Conservation (phyloP, 2,888 invertebrate species). For the Nymphalis c-album region DNA sequence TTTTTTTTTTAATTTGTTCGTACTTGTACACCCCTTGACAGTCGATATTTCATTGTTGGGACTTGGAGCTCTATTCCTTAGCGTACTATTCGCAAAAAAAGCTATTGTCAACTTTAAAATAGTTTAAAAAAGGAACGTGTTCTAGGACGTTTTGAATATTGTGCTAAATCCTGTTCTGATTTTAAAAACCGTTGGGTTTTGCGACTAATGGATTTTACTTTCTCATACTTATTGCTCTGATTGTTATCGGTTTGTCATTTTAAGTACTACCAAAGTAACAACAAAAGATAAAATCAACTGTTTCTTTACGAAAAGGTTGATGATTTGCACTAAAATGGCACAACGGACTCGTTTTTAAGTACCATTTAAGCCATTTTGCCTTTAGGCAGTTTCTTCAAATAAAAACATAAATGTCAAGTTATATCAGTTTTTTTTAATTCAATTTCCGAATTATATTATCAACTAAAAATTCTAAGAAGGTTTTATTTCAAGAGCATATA, state of each 20-base stretch:
- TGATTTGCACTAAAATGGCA: background rate
- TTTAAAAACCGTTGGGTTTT: slow-evolving; percentile 24
- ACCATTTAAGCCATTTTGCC: no score
- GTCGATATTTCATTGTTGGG: slow-evolving; percentile 52
- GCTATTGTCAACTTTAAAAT: slow-evolving; percentile 53
- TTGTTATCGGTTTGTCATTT: slow-evolving; percentile 10
- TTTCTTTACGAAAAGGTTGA: background rate
- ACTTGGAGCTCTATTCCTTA: slow-evolving; percentile 57
- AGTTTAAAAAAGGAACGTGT: slow-evolving; percentile 50
- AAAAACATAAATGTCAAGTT: no score
- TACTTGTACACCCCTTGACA: slow-evolving; percentile 46
- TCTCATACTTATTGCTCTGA: slow-evolving; percentile 6
- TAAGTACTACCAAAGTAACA: slow-evolving; percentile 3
- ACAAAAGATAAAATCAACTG: slow-evolving; percentile 4
- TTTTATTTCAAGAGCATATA: no score
- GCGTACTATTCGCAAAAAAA: slow-evolving; percentile 58
- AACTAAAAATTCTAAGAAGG: background rate
- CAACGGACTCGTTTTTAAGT: background rate
- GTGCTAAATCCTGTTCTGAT: slow-evolving; percentile 34
- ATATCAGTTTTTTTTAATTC: no score
- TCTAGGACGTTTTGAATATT: slow-evolving; percentile 45
- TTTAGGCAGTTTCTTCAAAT: no score
- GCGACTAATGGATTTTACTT: background rate
- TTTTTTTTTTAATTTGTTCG: slow-evolving; percentile 31
- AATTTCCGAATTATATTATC: no score